Evolutionary conservation across 2,113 vertebrate species (phyloP), one percentile per base, ranked within the genome.

Genomic region (Chloropsis cyanopogon): DNA sequence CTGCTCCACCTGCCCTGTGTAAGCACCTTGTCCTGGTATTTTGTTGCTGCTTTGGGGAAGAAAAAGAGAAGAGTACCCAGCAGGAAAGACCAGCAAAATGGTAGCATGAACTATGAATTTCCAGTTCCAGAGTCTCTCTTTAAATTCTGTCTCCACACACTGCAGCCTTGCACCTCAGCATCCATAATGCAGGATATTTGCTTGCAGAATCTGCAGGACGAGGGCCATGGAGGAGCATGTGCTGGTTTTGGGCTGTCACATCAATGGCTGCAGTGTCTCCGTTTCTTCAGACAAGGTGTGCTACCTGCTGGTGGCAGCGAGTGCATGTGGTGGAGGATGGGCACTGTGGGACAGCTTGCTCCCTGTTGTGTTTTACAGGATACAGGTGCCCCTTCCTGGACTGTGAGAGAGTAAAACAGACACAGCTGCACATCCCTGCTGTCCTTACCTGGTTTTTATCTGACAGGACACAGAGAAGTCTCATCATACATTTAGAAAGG

Each of bases 311-410:
- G 24, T 20, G n/a, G 19, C 11, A 14, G 16, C 1, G n/a, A 37
- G 52, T 2, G 53, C 26, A 12, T 11, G 46, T 14, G 21, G 11
- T 17, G 42, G 37, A 47, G 15, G n/a, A 26, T 0, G 3, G 75
- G 17, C 17, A 18, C 1, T 0, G 2, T 1, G 1, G 57, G 41
- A 16, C 59, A 16, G 47, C 26, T 37, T 28, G 7, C 50, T 28
- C 35, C 19, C 37, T 11, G 6, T 39, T 44, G 37, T 12, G 23
- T 42, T 83, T 42, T 56, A 46, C 46, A 37, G 70, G 42, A 26
- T 12, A 4, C 8, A 7, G 23, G 44, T 37, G 31, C 60, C n/a
- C 39, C 33, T 82, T 31, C 19, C 53, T 0, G 0, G 33, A 46
- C 46, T 1, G 0, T 7, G 33, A 68, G 22, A 33, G 21, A 37